A percentile compares a stretch with the other conserved stretches of the same genome.
Evolutionary conservation across 2,888 invertebrate species (phyloP).

Genomic region (Diachrysia chrysitis): DNA sequence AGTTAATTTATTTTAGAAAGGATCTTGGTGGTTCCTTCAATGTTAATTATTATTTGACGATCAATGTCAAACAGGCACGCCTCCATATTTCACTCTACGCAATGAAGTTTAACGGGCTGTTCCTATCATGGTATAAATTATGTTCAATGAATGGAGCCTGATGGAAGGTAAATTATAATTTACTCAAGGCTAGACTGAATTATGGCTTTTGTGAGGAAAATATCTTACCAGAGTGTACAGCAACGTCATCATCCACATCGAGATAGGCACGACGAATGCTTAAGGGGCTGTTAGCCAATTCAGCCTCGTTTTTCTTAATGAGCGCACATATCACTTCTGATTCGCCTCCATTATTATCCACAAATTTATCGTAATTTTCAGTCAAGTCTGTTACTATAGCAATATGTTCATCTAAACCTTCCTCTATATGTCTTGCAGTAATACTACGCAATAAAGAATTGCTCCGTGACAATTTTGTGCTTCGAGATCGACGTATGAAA

Average conservation of each 20-base stretch:
- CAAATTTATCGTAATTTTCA: constrained; percentile 81
- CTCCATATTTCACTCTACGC: constrained; percentile 60
- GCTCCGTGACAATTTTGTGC: constrained; percentile 92
- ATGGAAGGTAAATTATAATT: constrained; percentile 57
- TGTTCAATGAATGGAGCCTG: constrained; percentile 39
- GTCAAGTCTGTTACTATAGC: constrained; percentile 80
- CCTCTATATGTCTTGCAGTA: constrained; percentile 85
- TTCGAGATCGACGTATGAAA: constrained; percentile 92
- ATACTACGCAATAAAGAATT: constrained; percentile 90
- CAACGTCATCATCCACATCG: constrained; percentile 91
- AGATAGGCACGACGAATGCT: constrained; percentile 86
- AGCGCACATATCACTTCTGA: constrained; percentile 82
- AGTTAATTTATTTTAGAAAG: constrained; percentile 63
- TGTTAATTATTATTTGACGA: constrained; percentile 55
- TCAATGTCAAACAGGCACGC: constrained; percentile 61
- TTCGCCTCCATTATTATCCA: constrained; percentile 81
- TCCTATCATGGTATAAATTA: constrained; percentile 54
- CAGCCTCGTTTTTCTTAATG: constrained; percentile 84
- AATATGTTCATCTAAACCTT: constrained; percentile 78
- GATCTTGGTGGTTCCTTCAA: constrained; percentile 53
- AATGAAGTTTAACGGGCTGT: constrained; percentile 48
- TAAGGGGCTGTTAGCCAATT: constrained; percentile 80
- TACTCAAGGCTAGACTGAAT: constrained; percentile 42
- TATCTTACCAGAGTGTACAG: constrained; percentile 92
- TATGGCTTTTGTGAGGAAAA: constrained; percentile 19